Base-by-base conservation (phyloP, 2,797 vertebrate genomes). In the Halcyon smyrnensis region DNA sequence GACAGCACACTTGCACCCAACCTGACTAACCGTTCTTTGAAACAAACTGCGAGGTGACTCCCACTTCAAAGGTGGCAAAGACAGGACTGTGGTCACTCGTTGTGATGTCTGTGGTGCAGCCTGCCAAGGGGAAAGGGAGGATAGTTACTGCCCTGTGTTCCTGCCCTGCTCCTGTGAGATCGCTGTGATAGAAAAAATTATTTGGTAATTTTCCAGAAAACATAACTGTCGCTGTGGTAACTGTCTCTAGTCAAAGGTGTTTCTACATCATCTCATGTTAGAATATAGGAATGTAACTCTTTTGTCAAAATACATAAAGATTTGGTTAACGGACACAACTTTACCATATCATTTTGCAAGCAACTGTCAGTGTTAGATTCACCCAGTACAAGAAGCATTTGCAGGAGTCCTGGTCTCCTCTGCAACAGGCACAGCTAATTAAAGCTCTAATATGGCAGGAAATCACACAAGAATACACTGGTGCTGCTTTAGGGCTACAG, bases 71-170 rank as follows among this genome's bases (percentile, higher is more conserved):
- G 3, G 99, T 99, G 75, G 99, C 99, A 87, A 99, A 99, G 37
- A 99, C 99, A 1, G 99, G 99, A 19, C 99, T 99, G 97, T 99
- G 99, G 97, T 99, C 99, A 45, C 99, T 99, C 4, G 99, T 99
- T 98, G 98, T 99, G 97, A 99, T 99, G 96, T 99, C 99, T 20
- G 98, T 99, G 81, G 99, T 99, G 96, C 99, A 99, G 28, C 99
- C 99, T 99, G 97, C 41, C 93, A 95, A 69, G 7, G 10, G 96
- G 48, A 97, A 68, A 89, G 34, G 43, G 79, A 94, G 45, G 27
- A 54, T 4, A n/a, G 59, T 95, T 79, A 94, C 51, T 90, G 54
- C 20, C 70, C 65, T 39, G 60, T 1, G 2, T 7, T 43, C 39
- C 34, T 84, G 70, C 79, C 57, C 15, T 45, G 65, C 53, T 91